phyloP scores from a whole-genome alignment of 2,888 invertebrate genomes.

The Dryococelus australis region DNA sequence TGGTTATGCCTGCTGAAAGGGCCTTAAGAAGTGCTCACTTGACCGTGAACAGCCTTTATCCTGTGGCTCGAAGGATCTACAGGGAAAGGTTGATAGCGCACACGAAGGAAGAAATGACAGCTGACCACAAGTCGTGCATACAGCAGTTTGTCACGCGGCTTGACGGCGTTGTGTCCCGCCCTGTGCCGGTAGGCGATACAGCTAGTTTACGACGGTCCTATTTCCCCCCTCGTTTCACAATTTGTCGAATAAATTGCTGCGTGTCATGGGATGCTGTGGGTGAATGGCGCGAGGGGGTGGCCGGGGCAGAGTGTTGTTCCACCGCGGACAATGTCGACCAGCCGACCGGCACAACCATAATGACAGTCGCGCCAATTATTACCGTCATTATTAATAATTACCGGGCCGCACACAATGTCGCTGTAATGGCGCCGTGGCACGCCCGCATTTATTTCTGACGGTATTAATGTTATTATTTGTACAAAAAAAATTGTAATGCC shows the following conservation, averaged over 20 bases:
- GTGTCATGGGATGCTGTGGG: not conserved
- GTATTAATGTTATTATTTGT: not conserved
- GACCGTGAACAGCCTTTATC: too few relatives aligned
- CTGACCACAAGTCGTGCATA: too few relatives aligned
- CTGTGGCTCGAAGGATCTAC: too few relatives aligned
- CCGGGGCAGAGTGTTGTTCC: not conserved
- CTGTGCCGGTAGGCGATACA: not conserved
- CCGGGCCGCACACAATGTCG: slow-evolving; percentile 16
- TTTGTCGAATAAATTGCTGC: slow-evolving; percentile 11
- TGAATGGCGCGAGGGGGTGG: not conserved
- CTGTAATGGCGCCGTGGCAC: not conserved
- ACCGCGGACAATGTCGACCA: slow-evolving; percentile 16
- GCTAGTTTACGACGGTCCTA: not conserved
- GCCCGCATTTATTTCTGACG: not conserved
- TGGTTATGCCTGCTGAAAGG: too few relatives aligned
- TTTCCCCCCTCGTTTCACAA: not conserved
- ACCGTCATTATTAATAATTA: slow-evolving; percentile 11
- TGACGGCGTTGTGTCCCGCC: not conserved
- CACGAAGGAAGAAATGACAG: too few relatives aligned
- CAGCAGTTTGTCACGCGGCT: too few relatives aligned
- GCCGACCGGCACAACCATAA: slow-evolving; percentile 11
- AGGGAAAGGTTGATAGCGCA: too few relatives aligned
- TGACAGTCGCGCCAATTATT: slow-evolving; percentile 16
- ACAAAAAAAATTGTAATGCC: not conserved
- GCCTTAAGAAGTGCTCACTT: too few relatives aligned